Base-by-base conservation (phyloP, 2,888 invertebrate genomes). In the Pseudeuparius sepicola region DNA sequence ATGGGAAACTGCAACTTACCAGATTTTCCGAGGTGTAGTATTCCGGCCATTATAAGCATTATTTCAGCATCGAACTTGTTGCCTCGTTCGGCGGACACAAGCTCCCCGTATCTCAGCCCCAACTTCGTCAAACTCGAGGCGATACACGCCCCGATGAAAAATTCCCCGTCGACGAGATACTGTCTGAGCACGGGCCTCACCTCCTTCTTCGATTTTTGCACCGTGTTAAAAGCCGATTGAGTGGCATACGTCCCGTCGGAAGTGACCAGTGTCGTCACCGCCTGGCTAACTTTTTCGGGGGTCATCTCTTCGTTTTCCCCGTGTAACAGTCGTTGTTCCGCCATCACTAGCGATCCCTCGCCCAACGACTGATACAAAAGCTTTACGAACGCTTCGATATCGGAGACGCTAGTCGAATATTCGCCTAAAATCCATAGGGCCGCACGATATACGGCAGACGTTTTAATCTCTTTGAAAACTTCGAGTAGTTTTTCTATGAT, bases 181-280 rank as follows among this genome's bases (percentile, higher is more conserved):
- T 83, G 78, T 20, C 90, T 74, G 37, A 96, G 64, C 4, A 86
- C 78, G 10, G 89, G 89, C 31, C 85, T 67, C 46, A 76, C 73
- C 51, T 78, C 80, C 49, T 78, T 76, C 48, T 72, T 75, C 4
- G 67, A 63, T 53, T 66, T 61, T 23, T 74, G 69, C 14, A 79
- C 71, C 47, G 87, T 68, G 55, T 87, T 93, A 64, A 97, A 93
- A 24, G 93, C 96, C 45, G 94, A 94, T 65, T 99, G 97, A 3
- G 94, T 85, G 14, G 97, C 98, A 63, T 99, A 99, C 0, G 97
- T 96, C 12, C 98, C 98, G 68, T 99, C 98, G 18, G 97, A 96
- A 27, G 98, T 98, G 24, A 98, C 94, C 39, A 89, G 65, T 50
- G 79, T 82, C 12, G 53, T 49, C 10, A 45, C 44, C 12, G 48